Evolutionary conservation across 2,797 vertebrate species (phyloP), one percentile per base, ranked within the genome.

Genomic region (Sebastes nivosus): DNA sequence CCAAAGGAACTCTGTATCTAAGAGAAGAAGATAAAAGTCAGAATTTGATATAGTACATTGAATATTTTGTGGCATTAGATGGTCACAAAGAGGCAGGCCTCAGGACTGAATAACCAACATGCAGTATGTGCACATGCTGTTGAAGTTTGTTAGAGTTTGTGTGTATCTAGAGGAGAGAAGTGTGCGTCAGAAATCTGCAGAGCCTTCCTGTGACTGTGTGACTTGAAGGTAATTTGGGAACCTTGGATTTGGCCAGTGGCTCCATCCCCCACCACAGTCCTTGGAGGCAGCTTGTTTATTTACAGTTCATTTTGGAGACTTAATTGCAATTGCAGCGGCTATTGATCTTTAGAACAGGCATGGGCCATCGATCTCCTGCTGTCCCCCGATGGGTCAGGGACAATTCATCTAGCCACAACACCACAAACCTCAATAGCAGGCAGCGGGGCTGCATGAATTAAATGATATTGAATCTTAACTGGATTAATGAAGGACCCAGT

Each of bases 251-350:
- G 65, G 27, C 58, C 38, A 12, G 34, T 69, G 50, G 50, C 79
- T 76, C 46, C 18, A 25, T 64, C 27, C n/a, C 36, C 57, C 42
- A 14, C 20, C 61, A 13, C 18, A 58, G 68, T 83, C 87, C 88
- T 73, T 58, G 36, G 71, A 87, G 84, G 70, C 75, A 18, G 60
- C 83, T 87, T 90, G 87, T 93, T 94, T 93, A 90, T 90, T 92
- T 90, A 90, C 88, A 85, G 80, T 91, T 89, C 60, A 87, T 90
- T 92, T 88, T 91, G 86, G 57, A 85, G 77, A 90, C 90, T 92
- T 94, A 93, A 93, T 94, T 93, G 89, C 84, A 76, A 75, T 85
- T 79, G 80, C 76, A 61, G 83, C 6, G 36, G 74, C 75, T 91
- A 93, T 94, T 88, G 93, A 94, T 91, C 82, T 65, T 46, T 24